A percentile compares a stretch with the other conserved stretches of the same genome.
Evolutionary conservation across 1,140 invertebrate genomes (phyloP).

Genomic region (Daktulosphaira vitifoliae): DNA sequence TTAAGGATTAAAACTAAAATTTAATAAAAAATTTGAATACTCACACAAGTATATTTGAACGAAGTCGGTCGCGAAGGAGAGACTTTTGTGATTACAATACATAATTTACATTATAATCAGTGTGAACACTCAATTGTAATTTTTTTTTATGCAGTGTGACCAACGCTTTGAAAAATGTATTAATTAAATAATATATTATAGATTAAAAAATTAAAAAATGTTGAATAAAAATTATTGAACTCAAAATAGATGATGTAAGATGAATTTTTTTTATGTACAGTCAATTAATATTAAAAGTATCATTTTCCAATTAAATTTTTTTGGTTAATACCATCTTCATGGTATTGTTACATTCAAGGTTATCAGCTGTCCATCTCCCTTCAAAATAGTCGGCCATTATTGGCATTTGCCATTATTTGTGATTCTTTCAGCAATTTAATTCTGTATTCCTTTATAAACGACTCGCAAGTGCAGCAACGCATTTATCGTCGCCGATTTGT

Average conservation of each 20-base stretch:
- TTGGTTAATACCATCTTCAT: not conserved
- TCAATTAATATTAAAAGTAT: no score
- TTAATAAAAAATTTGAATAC: no score
- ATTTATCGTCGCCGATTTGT: constrained; percentile 28
- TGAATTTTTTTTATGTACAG: no score
- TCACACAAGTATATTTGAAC: not conserved
- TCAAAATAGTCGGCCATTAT: constrained; percentile 32
- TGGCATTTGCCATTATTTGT: constrained; percentile 29
- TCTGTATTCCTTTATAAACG: constrained; percentile 13
- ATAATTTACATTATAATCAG: constrained; percentile 14
- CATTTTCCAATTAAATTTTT: not conserved
- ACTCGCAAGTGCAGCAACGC: constrained; percentile 19
- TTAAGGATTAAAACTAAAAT: constrained; percentile 19
- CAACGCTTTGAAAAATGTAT: not conserved
- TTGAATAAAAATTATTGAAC: no score
- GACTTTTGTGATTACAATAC: constrained; percentile 6
- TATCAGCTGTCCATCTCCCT: constrained; percentile 33
- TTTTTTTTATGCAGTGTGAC: not conserved
- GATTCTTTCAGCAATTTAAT: constrained; percentile 3
- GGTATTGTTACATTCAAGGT: constrained; percentile 25
- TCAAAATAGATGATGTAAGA: no score
- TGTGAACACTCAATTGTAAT: not conserved
- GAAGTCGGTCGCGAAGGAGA: not conserved
- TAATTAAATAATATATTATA: no score
- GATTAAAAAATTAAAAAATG: no score